Percentiles rank a stretch among this genome's conserved stretches.
Evolutionary conservation across 2,797 vertebrate genomes (phyloP).

Genomic region (Vespertilio murinus): DNA sequence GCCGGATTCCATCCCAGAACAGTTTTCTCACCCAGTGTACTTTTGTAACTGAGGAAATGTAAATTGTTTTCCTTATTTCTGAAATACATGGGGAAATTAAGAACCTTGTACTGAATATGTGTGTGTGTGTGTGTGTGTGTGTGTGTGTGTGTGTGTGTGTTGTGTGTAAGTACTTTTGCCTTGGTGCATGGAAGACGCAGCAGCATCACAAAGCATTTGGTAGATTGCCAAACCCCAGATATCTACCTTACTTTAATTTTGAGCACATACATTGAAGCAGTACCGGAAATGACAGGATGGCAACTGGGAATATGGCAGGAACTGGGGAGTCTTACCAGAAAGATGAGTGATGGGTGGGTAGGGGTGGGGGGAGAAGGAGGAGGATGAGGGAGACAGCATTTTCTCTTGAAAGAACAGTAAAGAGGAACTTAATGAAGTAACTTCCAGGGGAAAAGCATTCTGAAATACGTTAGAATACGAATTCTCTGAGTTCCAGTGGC

Average conservation of each 20-base stretch:
- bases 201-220: background rate
- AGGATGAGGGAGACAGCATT: background rate
- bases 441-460: background rate
- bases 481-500: background rate
- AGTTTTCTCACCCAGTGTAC: background rate
- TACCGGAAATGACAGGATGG: background rate
- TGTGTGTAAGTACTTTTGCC: background rate
- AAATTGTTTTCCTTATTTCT: background rate
- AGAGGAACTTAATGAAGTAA: background rate
- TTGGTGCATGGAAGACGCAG: background rate
- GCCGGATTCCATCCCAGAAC: background rate
- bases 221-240: background rate
- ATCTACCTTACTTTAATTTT: background rate
- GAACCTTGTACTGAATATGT: background rate
- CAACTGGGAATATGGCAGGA: background rate
- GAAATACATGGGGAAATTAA: background rate
- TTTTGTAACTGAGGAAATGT: background rate
- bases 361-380: rapidly evolving
- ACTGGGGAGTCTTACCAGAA: background rate
- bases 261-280: background rate
- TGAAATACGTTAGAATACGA: background rate
- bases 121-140: background rate
- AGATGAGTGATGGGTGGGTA: background rate
- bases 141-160: background rate
- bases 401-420: background rate